Conservation (phyloP, 1,140 invertebrate genomes). For the Zaprionus capensis region DNA sequence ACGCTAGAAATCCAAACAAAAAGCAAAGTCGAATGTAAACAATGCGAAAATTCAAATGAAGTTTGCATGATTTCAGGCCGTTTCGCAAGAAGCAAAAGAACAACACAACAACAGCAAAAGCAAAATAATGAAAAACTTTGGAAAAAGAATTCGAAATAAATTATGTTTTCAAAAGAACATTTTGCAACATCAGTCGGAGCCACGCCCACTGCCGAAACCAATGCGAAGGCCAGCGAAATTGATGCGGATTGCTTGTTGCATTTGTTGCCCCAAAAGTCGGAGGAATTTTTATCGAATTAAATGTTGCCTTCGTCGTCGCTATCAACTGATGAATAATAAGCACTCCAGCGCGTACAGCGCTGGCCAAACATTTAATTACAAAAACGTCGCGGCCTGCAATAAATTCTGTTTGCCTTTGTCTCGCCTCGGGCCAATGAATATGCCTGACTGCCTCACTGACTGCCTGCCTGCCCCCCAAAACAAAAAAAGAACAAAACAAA, state of each 20-base stretch:
- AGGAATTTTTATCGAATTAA: conserved; percentile 45
- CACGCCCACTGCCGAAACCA: conserved; percentile 63
- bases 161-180: conserved; percentile 78
- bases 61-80: conserved; percentile 73
- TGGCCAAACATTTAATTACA: conserved; percentile 81
- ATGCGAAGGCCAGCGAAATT: conserved; percentile 56
- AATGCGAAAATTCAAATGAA: conserved; percentile 68
- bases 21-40: conserved; percentile 58
- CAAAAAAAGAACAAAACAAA: conserved; percentile 24
- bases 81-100: conserved; percentile 58
- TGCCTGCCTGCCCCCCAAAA: background rate
- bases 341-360: conserved; percentile 58
- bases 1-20: conserved; percentile 42
- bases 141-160: conserved; percentile 61
- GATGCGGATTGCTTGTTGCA: conserved; percentile 55
- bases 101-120: conserved; percentile 6
- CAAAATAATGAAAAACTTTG: conserved; percentile 4
- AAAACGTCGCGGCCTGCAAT: conserved; percentile 75
- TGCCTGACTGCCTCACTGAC: background rate
- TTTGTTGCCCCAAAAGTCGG: conserved; percentile 5
- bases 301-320: conserved; percentile 28
- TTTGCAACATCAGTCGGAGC: conserved; percentile 45
- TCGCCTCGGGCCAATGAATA: conserved; percentile 53
- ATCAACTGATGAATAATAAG: conserved; percentile 70
- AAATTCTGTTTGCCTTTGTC: conserved; percentile 66